Base-by-base conservation (phyloP, 1,140 invertebrate species). In the Pentalonia nigronervosa region DNA sequence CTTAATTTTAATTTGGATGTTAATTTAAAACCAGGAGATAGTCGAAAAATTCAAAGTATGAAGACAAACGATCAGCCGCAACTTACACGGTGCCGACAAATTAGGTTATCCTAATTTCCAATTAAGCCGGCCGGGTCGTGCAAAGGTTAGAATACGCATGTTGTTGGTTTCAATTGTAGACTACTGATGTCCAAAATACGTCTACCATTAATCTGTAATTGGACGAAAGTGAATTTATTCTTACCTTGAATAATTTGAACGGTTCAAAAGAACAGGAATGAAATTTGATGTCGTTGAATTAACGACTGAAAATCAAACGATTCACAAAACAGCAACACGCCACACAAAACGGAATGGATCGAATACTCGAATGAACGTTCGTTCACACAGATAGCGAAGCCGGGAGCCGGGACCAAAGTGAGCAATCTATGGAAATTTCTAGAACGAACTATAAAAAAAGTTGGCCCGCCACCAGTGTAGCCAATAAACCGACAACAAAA, bases 401-500 rank as follows among this genome's bases (percentile, higher is more conserved):
- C 17, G 23, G 34, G 25, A 90, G 87, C 88, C 88, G 89, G 50
- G 53, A 90, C 23, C 23, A 90, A 90, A 90, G 53, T 90, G 89
- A 90, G 20, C 53, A 84, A 56, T 45, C 89, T 45, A 60, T 90
- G 89, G 89, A 90, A 90, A 90, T 60, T 90, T 90, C 89, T 90
- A 90, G 89, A 90, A 90, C 23, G 34, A 60, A 60, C 25, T 11
- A 60, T 60, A 25, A n/a, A 67, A 50, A 90, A 50, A 89, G 53
- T 90, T 90, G 53, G 4, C 9, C 6, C 53, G 6, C 14, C 3
- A 60, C 7, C 89, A 90, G 89, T 90, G 89, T 60, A 30, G 89
- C 89, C 89, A 45, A 17, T 45, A 41, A 17, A 90, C 25, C 8
- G 11, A 56, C 50, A 56, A 11, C 41, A 34, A 36, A 89, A 53